A percentile compares a stretch with the other conserved stretches of the same genome.
These are phyloP conservation scores for Leucoraja erinaceus DNA, from an alignment of 2,113 vertebrate genomes.

Conservation along the genomic window DNA sequence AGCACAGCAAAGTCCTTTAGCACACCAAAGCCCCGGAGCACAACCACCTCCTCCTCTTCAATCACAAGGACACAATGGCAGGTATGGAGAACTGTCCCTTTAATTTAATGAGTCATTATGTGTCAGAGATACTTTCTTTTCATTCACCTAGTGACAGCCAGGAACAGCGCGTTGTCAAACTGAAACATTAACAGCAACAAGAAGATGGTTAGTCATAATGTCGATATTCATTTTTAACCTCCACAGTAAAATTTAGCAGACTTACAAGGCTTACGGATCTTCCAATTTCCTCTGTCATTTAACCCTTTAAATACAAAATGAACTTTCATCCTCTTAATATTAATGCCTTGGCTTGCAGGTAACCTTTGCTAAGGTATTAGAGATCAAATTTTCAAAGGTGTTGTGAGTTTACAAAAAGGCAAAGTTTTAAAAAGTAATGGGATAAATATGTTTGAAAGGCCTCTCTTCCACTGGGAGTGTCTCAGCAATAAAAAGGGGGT, in stretches of 20 bases:
- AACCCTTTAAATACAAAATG: background rate
- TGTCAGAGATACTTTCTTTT: background rate
- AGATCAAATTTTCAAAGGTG: background rate
- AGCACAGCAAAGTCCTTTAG: constrained; percentile 59
- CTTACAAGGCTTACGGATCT: background rate
- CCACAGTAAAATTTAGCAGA: background rate
- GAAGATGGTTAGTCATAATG: background rate
- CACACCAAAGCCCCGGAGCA: constrained; percentile 58
- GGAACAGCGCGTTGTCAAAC: background rate
- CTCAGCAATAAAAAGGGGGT: background rate
- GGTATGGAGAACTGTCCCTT: constrained; percentile 53
- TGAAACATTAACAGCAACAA: background rate
- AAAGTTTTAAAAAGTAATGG: background rate
- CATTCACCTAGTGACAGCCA: background rate
- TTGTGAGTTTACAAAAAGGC: background rate
- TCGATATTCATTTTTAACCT: background rate
- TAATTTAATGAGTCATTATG: background rate
- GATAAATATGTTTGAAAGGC: background rate
- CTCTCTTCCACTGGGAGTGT: background rate
- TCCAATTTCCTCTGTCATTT: background rate
- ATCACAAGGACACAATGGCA: constrained; percentile 81
- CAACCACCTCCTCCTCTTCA: constrained; percentile 62
- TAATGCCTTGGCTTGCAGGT: no score
- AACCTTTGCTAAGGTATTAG: background rate
- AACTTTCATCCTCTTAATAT: background rate